Conservation (phyloP, 2,888 invertebrate species). For the Agrochola lychnidis region DNA sequence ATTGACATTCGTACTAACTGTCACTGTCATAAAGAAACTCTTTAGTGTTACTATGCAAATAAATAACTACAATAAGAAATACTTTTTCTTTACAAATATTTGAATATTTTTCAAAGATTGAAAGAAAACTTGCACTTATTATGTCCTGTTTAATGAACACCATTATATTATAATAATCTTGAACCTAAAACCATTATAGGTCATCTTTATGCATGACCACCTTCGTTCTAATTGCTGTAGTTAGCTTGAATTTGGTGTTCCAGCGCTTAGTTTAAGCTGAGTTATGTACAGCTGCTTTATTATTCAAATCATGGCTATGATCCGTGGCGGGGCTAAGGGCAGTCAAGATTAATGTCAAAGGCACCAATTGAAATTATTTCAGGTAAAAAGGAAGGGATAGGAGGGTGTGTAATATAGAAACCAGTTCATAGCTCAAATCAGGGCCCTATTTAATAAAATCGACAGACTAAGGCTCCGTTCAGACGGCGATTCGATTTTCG, state of each 20-base stretch:
- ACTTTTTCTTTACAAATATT: too few relatives aligned
- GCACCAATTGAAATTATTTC: slow-evolving; percentile 23
- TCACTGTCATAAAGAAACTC: too few relatives aligned
- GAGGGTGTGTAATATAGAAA: background rate
- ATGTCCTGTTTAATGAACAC: too few relatives aligned
- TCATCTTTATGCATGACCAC: slow-evolving; percentile 19
- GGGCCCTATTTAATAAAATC: background rate
- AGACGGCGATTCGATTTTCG: too few relatives aligned
- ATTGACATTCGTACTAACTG: too few relatives aligned
- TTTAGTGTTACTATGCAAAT: too few relatives aligned
- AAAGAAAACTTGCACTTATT: too few relatives aligned
- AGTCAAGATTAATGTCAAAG: slow-evolving; percentile 15
- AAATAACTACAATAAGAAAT: too few relatives aligned
- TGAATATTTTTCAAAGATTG: too few relatives aligned
- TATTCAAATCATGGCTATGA: slow-evolving; percentile 49
- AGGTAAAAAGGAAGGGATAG: background rate
- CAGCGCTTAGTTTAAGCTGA: slow-evolving; percentile 24
- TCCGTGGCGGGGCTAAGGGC: slow-evolving; percentile 22
- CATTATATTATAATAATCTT: too few relatives aligned
- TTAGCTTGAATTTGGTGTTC: slow-evolving; percentile 27
- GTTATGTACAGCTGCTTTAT: slow-evolving; percentile 37
- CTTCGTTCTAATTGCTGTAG: slow-evolving; percentile 36
- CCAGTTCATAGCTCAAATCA: background rate
- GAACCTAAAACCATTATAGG: too few relatives aligned
- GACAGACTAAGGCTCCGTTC: background rate